Evolutionary conservation across 2,797 vertebrate genomes (phyloP).

Genomic region (Petrocephalus sullivani): DNA sequence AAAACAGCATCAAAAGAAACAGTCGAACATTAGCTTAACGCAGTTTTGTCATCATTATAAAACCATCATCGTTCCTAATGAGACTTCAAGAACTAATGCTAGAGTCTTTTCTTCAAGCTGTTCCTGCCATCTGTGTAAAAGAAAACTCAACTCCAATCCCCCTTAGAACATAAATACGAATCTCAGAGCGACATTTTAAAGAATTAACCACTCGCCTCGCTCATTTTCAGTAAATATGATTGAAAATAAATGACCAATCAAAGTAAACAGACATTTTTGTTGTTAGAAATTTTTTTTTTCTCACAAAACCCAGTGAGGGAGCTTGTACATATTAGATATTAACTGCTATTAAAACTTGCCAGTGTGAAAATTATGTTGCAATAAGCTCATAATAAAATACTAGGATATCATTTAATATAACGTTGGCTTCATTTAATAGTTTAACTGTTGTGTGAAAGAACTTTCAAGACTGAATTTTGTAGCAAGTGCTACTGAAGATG

Average conservation of each 20-base stretch:
- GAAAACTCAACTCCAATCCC: background rate
- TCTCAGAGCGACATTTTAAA: background rate
- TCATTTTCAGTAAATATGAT: background rate
- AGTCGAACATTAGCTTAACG: background rate
- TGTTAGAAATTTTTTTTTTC: background rate
- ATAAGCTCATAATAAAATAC: background rate
- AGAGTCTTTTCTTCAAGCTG: background rate
- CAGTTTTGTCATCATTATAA: conserved; percentile 12
- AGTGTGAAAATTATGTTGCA: background rate
- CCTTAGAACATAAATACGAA: background rate
- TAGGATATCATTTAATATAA: background rate
- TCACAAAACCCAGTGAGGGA: background rate
- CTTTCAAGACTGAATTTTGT: background rate
- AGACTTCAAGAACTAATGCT: conserved; percentile 8
- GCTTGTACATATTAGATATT: background rate
- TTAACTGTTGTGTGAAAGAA: background rate
- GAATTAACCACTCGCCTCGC: background rate
- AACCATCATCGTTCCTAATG: conserved; percentile 4
- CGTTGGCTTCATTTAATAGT: background rate
- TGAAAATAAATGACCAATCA: background rate
- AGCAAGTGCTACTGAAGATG: background rate
- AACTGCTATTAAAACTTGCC: background rate
- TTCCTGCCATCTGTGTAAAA: conserved; percentile 8
- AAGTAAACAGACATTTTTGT: background rate
- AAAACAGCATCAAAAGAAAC: background rate